Evolutionary conservation across 2,888 invertebrate species (phyloP).

Genomic region (Mimas tiliae): DNA sequence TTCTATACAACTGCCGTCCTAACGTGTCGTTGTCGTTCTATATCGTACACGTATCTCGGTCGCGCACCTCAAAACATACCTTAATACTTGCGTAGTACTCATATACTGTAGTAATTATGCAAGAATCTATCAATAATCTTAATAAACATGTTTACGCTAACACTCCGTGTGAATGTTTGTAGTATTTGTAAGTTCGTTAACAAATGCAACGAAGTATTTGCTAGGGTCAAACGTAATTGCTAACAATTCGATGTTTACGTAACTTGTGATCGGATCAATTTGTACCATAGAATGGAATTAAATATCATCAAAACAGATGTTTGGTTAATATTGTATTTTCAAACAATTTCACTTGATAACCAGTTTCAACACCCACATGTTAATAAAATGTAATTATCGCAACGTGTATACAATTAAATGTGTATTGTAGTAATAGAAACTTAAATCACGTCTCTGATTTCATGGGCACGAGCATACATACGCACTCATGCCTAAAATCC

Average conservation of each 20-base stretch:
- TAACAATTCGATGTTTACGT: not conserved
- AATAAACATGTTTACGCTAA: conserved; percentile 16
- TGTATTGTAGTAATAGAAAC: no score
- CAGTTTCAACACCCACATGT: no score
- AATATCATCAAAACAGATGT: not conserved
- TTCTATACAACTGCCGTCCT: no score
- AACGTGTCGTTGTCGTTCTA: no score
- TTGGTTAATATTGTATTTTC: not conserved
- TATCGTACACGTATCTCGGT: no score
- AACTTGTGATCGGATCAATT: not conserved
- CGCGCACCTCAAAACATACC: no score
- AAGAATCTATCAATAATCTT: conserved; percentile 6
- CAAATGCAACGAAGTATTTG: conserved; percentile 2
- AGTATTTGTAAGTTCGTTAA: conserved; percentile 15
- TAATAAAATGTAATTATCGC: no score
- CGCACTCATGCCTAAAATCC: no score
- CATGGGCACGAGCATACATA: no score
- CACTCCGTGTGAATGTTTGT: conserved; percentile 10
- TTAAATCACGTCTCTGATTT: no score
- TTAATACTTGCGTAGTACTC: not conserved
- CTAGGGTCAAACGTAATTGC: conserved; percentile 4
- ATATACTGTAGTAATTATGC: conserved; percentile 10
- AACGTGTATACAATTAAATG: no score
- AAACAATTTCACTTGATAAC: no score
- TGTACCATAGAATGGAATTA: not conserved